Evolutionary conservation across 1,140 invertebrate species (phyloP).

Genomic region (Lordiphosa mommai): DNA sequence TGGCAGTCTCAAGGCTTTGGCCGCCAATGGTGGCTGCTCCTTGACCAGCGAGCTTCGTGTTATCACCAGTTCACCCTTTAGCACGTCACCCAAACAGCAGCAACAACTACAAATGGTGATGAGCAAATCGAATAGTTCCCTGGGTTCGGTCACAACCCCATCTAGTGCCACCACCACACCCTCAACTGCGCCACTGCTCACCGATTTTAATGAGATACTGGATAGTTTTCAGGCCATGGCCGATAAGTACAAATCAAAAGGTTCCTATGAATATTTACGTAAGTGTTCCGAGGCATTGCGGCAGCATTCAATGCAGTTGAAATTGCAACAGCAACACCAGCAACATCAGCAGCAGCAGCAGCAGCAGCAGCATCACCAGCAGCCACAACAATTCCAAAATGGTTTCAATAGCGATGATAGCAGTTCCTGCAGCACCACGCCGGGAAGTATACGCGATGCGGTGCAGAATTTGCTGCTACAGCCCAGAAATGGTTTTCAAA

Average conservation of each 20-base stretch:
- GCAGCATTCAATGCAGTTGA: constrained; percentile 71
- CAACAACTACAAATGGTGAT: constrained; percentile 48
- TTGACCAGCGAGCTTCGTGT: constrained; percentile 56
- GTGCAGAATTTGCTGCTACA: constrained; percentile 85
- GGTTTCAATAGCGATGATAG: constrained; percentile 68
- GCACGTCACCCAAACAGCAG: constrained; percentile 37
- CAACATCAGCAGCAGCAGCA: constrained; percentile 25
- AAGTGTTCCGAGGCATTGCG: constrained; percentile 78
- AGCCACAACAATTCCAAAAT: constrained; percentile 51
- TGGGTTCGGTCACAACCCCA: constrained; percentile 53
- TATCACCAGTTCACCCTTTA: constrained; percentile 60
- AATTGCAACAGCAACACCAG: constrained; percentile 56
- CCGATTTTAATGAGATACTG: constrained; percentile 77
- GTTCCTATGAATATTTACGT: constrained; percentile 78
- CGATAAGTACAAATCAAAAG: constrained; percentile 78
- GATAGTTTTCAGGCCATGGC: constrained; percentile 79
- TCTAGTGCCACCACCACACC: constrained; percentile 66
- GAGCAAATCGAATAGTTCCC: constrained; percentile 60
- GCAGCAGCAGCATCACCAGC: constrained; percentile 26
- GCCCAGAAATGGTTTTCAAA: constrained; percentile 86
- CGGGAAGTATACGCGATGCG: constrained; percentile 83
- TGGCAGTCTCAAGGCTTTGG: constrained; percentile 55
- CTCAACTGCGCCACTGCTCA: constrained; percentile 67
- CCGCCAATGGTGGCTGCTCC: constrained; percentile 32
- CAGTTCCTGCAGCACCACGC: constrained; percentile 80